Evolutionary conservation across 2,113 vertebrate species (phyloP), one percentile per base, ranked within the genome.

Genomic region (Hemibagrus wyckioides): DNA sequence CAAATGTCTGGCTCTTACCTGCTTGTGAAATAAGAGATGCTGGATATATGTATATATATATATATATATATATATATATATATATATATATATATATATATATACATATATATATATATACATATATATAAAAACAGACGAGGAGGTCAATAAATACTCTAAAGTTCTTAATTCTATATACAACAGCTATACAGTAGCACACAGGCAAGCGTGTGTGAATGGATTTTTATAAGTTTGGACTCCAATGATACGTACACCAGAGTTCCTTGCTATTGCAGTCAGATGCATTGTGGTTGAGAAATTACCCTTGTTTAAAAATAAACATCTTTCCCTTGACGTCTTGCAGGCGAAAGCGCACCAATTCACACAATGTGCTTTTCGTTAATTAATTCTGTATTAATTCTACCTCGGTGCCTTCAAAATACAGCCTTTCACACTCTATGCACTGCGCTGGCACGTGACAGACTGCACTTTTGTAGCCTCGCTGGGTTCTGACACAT

Each of bases 101-200:
- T n/a, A n/a, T n/a, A n/a, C n/a, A n/a, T n/a, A n/a, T n/a, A n/a
- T n/a, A n/a, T n/a, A n/a, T n/a, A n/a, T n/a, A n/a, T n/a, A n/a
- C n/a, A n/a, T n/a, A n/a, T n/a, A n/a, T n/a, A 28, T 54, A 80
- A 48, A 94, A 94, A 95, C 91, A 94, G 94, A 94, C 94, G 92
- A 90, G 90, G 94, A 92, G 92, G 93, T 90, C 95, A 92, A 98
- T 98, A 98, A 99, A 99, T 98, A 99, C 92, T 93, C 95, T 94
- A 91, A 86, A 92, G 93, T 94, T 97, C 94, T 96, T 93, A 91
- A 94, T 95, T 94, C 95, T 97, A 97, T 97, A 93, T 98, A 98
- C 97, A 98, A 94, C 93, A 94, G 94, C 93, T 97, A 93, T 95
- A 97, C 96, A 97, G 93, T 87, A 91, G 92, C 90, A 94, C 93